A percentile compares a stretch with the other conserved stretches of the same genome.
Evolutionary conservation across 2,888 invertebrate species (phyloP).

Genomic region (Chromoteleia sp.): DNA sequence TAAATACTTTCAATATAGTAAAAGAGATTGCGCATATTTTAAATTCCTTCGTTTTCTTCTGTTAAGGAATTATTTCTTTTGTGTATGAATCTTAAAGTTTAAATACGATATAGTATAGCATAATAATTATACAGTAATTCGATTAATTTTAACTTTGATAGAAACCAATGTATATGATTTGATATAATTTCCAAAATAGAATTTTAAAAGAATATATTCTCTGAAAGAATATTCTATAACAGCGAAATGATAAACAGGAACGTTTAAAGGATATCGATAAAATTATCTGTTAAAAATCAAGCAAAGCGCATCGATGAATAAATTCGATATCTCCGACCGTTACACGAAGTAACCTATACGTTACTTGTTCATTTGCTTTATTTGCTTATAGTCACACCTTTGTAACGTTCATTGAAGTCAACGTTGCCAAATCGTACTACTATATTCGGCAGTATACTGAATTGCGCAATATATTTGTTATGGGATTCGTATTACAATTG

Average conservation of each 20-base stretch:
- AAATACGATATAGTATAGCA: too few species aligned
- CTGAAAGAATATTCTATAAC: background rate
- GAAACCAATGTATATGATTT: background rate
- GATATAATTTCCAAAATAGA: background rate
- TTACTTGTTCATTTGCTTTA: constrained; percentile 35
- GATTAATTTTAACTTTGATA: background rate
- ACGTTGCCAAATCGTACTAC: constrained; percentile 38
- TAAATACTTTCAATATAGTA: too few species aligned
- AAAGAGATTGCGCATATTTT: too few species aligned
- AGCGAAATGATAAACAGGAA: constrained; percentile 4
- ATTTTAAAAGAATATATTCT: background rate
- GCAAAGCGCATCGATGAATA: constrained; percentile 17
- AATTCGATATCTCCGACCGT: constrained; percentile 30
- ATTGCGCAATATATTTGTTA: constrained; percentile 55
- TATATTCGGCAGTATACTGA: constrained; percentile 37
- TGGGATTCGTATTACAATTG: constrained; percentile 4
- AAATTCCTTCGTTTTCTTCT: too few species aligned
- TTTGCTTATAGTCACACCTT: constrained; percentile 31
- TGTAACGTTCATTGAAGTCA: constrained; percentile 43
- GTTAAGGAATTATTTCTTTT: too few species aligned
- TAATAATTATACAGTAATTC: background rate
- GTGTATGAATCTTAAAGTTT: too few species aligned
- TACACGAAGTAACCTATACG: constrained; percentile 21
- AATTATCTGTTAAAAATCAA: constrained; percentile 22
- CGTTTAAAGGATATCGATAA: background rate